Evolutionary conservation across 1,140 invertebrate species (phyloP), one percentile per base, ranked within the genome.

Genomic region (Leptinotarsa lineolata): DNA sequence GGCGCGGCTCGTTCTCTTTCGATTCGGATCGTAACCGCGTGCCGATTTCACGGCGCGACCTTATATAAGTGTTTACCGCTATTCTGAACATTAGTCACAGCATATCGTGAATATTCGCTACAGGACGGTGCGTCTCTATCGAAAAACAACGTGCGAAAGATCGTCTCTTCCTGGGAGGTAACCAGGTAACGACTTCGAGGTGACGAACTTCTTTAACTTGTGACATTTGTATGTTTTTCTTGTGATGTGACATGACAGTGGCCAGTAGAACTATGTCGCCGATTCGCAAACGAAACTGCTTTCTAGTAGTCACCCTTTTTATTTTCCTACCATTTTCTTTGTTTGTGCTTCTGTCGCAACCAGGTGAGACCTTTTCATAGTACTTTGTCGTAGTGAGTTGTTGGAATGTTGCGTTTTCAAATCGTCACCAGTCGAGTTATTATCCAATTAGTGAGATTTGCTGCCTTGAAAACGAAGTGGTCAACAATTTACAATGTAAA

Each of bases 311-410:
- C 44, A 84, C 85, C 63, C 83, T 86, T 74, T 78, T 87, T 44
- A 83, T 88, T 67, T 84, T 88, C 76, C 79, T 87, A 72, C 88
- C 88, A 22, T 88, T 87, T 81, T 86, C 85, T 74, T 78, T 87
- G 46, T 85, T 88, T 77, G 81, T 88, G 44, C 82, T 89, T 13
- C 81, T 86, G 66, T 84, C 84, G 18, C 82, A 83, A 61, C 85
- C 86, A 81, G 82, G 84, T 85, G 81, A 65, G 67, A 39, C 30
- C 30, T 39, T 39, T 11, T 39, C 30, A 39, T 39, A 11, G 30
- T 39, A 11, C 30, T 39, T 39, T 39, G 8, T 39, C 3, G 2
- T 39, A 39, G 30, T 39, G 8, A 45, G 16, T 54, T 18, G n/a
- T 4, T 54, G 48, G 1, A 54, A 5, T 54, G 16, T 54, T 54